Evolutionary conservation across 2,888 invertebrate species (phyloP).

Genomic region (Leptinotarsa tumamoca): DNA sequence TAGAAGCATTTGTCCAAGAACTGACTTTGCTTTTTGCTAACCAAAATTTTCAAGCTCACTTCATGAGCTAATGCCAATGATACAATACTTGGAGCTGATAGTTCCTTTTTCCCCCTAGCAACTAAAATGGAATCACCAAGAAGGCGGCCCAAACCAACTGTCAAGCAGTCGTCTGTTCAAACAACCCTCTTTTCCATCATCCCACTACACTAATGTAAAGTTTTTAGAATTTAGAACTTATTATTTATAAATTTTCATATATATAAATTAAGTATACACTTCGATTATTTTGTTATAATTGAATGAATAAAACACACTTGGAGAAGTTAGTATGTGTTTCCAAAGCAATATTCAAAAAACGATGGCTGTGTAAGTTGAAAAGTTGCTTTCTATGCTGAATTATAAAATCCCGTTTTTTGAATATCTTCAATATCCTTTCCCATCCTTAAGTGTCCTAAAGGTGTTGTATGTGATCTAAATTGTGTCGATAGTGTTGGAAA

Average conservation of each 20-base stretch:
- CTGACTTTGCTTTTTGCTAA: constrained; percentile 38
- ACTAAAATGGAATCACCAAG: constrained; percentile 59
- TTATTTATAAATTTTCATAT: constrained; percentile 61
- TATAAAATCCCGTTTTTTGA: constrained; percentile 48
- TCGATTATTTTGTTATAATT: constrained; percentile 63
- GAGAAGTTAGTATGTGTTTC: constrained; percentile 46
- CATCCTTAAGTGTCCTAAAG: constrained; percentile 34
- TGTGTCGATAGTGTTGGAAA: constrained; percentile 33
- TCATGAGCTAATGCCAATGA: constrained; percentile 58
- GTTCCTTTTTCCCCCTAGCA: constrained; percentile 62
- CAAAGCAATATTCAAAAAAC: constrained; percentile 51
- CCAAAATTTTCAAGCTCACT: constrained; percentile 52
- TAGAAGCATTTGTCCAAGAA: constrained; percentile 3
- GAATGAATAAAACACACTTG: constrained; percentile 56
- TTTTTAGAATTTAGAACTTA: constrained; percentile 56
- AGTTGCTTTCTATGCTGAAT: background rate
- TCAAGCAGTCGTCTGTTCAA: constrained; percentile 55
- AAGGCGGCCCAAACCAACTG: constrained; percentile 55
- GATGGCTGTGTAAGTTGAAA: constrained; percentile 9
- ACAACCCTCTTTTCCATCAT: constrained; percentile 54
- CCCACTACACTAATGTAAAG: constrained; percentile 59
- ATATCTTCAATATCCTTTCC: constrained; percentile 48
- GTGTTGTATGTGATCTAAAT: constrained; percentile 31
- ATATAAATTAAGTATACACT: constrained; percentile 51
- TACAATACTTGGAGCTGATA: constrained; percentile 52